A percentile compares a stretch with the other conserved stretches of the same genome.
Conservation (phyloP, 2,888 invertebrate species). For the Cancer borealis region DNA sequence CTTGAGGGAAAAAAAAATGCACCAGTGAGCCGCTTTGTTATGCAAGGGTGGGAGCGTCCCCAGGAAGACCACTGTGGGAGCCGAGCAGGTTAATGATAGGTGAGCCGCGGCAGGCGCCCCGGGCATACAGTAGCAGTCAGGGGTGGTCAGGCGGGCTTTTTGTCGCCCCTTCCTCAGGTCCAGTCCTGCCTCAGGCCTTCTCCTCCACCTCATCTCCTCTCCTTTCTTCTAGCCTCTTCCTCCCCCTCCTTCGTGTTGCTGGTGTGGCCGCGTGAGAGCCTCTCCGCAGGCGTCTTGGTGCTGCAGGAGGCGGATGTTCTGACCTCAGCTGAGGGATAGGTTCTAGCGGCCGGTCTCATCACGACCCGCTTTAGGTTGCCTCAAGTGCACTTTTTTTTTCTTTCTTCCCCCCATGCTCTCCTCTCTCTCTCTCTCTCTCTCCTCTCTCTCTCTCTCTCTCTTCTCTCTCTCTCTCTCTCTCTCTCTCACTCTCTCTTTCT, state of each 20-base stretch:
- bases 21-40: slow-evolving; percentile 52
- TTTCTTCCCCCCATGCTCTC: background rate
- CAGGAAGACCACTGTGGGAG: slow-evolving; percentile 63
- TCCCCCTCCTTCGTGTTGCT: slow-evolving; percentile 21
- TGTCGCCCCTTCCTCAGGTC: slow-evolving; percentile 57
- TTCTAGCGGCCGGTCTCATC: slow-evolving; percentile 45
- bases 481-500: background rate
- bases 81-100: slow-evolving; percentile 65
- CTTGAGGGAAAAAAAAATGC: background rate
- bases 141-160: slow-evolving; percentile 72
- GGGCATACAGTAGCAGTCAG: slow-evolving; percentile 73
- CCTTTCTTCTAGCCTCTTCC: slow-evolving; percentile 31
- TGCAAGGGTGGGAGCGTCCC: slow-evolving; percentile 61
- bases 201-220: slow-evolving; percentile 36
- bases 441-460: background rate
- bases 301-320: slow-evolving; percentile 70
- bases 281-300: slow-evolving; percentile 59
- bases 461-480: too few species aligned
- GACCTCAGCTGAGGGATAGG: slow-evolving; percentile 65
- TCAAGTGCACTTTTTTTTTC: background rate
- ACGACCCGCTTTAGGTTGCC: slow-evolving; percentile 53
- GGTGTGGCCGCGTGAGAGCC: slow-evolving; percentile 56
- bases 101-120: slow-evolving; percentile 52
- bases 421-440: too few species aligned
- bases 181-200: slow-evolving; percentile 39